Evolutionary conservation across 2,888 invertebrate species (phyloP).

Genomic region (Rhodophaea formosa): DNA sequence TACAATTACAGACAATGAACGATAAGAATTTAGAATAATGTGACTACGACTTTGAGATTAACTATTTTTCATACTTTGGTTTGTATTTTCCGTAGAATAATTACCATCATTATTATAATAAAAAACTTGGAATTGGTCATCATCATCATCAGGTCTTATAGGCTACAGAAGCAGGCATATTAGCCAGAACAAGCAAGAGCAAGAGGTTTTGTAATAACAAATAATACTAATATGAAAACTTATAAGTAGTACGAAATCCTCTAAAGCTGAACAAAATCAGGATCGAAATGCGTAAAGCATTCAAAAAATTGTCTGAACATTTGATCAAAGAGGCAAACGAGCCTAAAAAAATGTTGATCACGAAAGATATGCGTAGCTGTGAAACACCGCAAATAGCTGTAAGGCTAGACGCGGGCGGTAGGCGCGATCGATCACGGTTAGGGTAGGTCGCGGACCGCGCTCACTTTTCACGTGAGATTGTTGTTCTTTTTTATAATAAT

Average conservation of each 20-base stretch:
- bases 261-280: neutral
- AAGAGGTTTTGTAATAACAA: too few species aligned
- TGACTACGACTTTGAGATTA: too few species aligned
- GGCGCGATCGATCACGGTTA: slow-evolving; percentile 67
- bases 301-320: neutral
- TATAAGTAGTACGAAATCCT: neutral
- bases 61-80: too few species aligned
- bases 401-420: slow-evolving; percentile 41
- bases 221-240: too few species aligned
- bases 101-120: too few species aligned
- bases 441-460: slow-evolving; percentile 66
- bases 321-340: neutral
- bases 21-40: too few species aligned
- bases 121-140: too few species aligned
- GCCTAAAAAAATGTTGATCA: slow-evolving; percentile 1
- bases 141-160: too few species aligned
- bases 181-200: too few species aligned
- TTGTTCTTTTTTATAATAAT: neutral
- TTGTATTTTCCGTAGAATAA: too few species aligned
- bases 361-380: slow-evolving; percentile 19
- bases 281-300: neutral
- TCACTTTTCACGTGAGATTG: slow-evolving; percentile 34
- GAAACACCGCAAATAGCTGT: slow-evolving; percentile 44
- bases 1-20: too few species aligned
- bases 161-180: too few species aligned